Evolutionary conservation across 2,797 vertebrate genomes (phyloP).

Genomic region (Salmo trutta): DNA sequence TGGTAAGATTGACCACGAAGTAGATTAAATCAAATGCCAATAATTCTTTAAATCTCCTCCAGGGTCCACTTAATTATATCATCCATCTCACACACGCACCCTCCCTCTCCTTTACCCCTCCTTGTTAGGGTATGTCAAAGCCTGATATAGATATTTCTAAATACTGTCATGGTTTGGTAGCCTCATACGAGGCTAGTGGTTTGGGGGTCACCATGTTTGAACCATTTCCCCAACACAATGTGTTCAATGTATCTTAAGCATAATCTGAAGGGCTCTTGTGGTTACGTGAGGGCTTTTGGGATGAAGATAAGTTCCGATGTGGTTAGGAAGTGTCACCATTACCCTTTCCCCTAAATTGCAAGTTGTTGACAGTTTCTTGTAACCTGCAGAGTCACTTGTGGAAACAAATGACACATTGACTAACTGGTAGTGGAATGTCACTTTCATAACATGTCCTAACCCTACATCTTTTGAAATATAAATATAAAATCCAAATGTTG

Average conservation of each 20-base stretch:
- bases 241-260: too few species aligned
- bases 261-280: too few species aligned
- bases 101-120: neutral
- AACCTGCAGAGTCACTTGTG: neutral
- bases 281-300: too few species aligned
- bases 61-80: neutral
- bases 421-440: neutral
- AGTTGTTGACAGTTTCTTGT: neutral
- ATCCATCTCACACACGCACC: neutral
- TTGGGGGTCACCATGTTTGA: too few species aligned
- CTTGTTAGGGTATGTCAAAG: neutral
- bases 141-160: neutral
- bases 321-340: too few species aligned
- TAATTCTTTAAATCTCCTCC: too few species aligned
- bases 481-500: neutral
- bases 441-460: neutral
- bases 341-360: too few species aligned
- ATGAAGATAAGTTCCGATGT: too few species aligned
- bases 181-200: too few species aligned
- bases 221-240: too few species aligned
- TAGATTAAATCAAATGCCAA: too few species aligned
- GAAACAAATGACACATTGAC: neutral
- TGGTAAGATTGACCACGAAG: too few species aligned
- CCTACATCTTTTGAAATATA: neutral
- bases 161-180: neutral